Percentiles rank a stretch among this genome's conserved stretches.
These are phyloP conservation scores for Trichopoda pennipes DNA, from an alignment of 2,888 invertebrate species.

Conservation along the genomic window DNA sequence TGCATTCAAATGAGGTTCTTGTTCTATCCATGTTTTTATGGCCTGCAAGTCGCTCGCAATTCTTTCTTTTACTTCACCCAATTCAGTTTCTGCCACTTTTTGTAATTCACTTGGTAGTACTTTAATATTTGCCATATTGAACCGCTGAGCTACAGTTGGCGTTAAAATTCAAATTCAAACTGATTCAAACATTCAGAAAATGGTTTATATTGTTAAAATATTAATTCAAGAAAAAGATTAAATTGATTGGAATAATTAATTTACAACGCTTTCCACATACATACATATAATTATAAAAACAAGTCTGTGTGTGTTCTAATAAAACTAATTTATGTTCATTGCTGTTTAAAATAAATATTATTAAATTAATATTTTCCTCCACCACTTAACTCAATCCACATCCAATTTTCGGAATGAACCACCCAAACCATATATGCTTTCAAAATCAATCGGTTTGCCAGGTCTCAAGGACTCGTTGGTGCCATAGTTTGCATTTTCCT, in stretches of 20 bases:
- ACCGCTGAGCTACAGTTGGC: neutral
- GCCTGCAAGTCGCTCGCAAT: slow-evolving; percentile 74
- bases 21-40: slow-evolving; percentile 81
- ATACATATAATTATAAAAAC: too few species aligned
- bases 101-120: slow-evolving; percentile 28
- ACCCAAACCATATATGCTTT: slow-evolving; percentile 74
- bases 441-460: slow-evolving; percentile 72
- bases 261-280: too few species aligned
- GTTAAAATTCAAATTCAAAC: neutral
- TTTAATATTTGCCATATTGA: neutral
- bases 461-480: slow-evolving; percentile 73
- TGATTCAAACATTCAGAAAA: neutral
- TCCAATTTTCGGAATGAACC: slow-evolving; percentile 74
- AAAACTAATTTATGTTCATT: too few species aligned
- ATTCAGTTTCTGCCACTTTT: slow-evolving; percentile 79
- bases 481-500: slow-evolving; percentile 74
- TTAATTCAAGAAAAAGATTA: too few species aligned
- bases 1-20: slow-evolving; percentile 80
- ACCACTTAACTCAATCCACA: slow-evolving; percentile 70
- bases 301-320: too few species aligned
- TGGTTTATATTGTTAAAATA: too few species aligned
- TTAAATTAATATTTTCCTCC: neutral
- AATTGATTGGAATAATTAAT: too few species aligned
- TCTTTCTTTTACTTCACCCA: slow-evolving; percentile 80
- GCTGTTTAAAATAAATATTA: too few species aligned